Conservation (phyloP, 2,888 invertebrate genomes). For the Rugalucina vietnamica region DNA sequence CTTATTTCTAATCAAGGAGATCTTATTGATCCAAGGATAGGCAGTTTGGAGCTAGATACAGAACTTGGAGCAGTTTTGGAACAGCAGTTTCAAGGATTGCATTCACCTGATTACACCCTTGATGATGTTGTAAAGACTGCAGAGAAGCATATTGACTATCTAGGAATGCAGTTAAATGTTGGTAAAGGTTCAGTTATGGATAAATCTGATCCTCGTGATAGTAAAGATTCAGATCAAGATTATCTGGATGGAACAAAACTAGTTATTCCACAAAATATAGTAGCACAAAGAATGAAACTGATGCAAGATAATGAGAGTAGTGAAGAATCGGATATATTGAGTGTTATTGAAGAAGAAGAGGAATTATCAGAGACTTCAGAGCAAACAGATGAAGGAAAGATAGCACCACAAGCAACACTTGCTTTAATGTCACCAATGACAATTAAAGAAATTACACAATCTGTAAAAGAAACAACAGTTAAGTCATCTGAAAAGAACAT, state of each 20-base stretch:
- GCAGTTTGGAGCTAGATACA: conserved; percentile 22
- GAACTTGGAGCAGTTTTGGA: conserved; percentile 42
- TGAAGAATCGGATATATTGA: conserved; percentile 74
- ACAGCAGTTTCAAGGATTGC: conserved; percentile 26
- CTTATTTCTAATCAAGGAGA: conserved; percentile 8
- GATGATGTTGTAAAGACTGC: conserved; percentile 3
- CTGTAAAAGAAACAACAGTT: too few species aligned
- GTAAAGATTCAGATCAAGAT: background rate
- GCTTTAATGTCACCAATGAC: too few species aligned
- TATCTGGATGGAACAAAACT: background rate
- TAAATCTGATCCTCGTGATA: background rate
- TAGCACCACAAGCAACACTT: too few species aligned
- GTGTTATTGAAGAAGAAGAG: conserved; percentile 77
- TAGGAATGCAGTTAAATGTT: conserved; percentile 15
- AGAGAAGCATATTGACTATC: conserved; percentile 9
- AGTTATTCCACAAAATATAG: background rate
- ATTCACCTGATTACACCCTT: background rate
- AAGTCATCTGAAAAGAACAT: background rate
- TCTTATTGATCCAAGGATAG: background rate
- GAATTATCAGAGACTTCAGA: conserved; percentile 60
- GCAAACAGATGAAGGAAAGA: conserved; percentile 13
- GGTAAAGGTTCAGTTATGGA: background rate
- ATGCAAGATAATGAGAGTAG: background rate
- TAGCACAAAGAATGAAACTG: background rate
- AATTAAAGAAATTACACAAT: too few species aligned